phyloP scores from a whole-genome alignment of 1,140 invertebrate species.

The Pseudomyrmex flavicornis region DNA sequence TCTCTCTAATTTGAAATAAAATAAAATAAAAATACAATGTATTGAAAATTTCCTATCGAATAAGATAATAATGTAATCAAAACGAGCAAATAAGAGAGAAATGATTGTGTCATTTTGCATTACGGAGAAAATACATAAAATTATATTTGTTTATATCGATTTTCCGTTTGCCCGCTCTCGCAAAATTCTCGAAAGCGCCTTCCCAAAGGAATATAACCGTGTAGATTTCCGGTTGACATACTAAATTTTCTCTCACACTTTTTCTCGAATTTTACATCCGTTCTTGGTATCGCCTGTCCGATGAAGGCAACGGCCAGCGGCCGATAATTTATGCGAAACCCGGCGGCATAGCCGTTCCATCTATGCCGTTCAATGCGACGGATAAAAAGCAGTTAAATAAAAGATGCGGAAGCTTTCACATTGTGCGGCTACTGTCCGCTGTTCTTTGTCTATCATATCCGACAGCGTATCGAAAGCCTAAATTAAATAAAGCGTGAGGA shows the following conservation, averaged over 20 bases:
- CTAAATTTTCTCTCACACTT: slow-evolving; percentile 36
- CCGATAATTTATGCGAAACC: slow-evolving; percentile 69
- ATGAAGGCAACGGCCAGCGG: slow-evolving; percentile 50
- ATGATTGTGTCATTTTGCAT: not conserved
- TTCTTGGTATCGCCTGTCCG: slow-evolving; percentile 58
- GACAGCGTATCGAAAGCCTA: slow-evolving; percentile 20
- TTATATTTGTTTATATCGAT: not conserved
- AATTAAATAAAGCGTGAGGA: slow-evolving; percentile 24
- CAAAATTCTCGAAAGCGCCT: not conserved
- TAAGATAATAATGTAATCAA: no score
- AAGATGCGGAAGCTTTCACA: slow-evolving; percentile 20
- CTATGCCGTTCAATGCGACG: slow-evolving; percentile 1
- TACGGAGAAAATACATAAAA: not conserved
- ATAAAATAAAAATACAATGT: not conserved
- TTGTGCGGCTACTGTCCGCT: slow-evolving; percentile 10
- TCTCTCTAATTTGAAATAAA: not conserved
- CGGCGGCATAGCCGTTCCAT: slow-evolving; percentile 31
- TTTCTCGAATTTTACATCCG: slow-evolving; percentile 65
- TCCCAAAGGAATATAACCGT: slow-evolving; percentile 4
- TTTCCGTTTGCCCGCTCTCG: not conserved
- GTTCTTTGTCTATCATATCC: slow-evolving; percentile 1
- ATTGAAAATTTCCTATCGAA: not conserved
- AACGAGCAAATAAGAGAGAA: not conserved
- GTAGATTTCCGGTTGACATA: slow-evolving; percentile 19
- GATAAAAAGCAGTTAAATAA: slow-evolving; percentile 64